These are phyloP conservation scores for Menura novaehollandiae DNA, from an alignment of 2,113 vertebrate species.

Conservation along the genomic window DNA sequence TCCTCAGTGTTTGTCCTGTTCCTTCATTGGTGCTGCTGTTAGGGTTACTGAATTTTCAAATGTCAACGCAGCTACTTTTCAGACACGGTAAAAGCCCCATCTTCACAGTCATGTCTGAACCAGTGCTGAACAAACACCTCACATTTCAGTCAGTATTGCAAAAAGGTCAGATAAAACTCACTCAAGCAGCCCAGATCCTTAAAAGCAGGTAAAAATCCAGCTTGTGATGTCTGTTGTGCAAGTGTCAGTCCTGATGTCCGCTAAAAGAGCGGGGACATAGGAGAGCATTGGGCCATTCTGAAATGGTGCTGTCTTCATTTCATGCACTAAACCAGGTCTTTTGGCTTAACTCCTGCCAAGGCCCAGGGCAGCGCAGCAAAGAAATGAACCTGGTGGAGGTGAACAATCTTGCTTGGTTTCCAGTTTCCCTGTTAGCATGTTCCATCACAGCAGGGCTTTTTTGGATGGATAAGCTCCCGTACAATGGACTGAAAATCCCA, in stretches of 20 bases:
- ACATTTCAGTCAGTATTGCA: neutral
- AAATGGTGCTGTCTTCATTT: neutral
- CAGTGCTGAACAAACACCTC: rapidly evolving
- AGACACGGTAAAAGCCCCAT: neutral
- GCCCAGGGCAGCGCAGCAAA: neutral
- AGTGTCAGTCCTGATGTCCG: neutral
- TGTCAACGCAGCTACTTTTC: neutral
- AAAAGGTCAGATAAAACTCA: neutral
- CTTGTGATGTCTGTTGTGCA: rapidly evolving
- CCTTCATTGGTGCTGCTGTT: rapidly evolving
- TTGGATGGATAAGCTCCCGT: neutral
- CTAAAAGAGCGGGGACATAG: rapidly evolving
- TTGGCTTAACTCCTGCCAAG: neutral
- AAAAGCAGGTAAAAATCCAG: neutral
- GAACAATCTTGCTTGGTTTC: neutral
- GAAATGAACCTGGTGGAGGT: neutral
- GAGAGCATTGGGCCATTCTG: neutral
- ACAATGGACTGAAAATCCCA: neutral
- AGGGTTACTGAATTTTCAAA: neutral
- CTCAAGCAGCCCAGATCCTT: neutral
- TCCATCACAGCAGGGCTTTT: neutral
- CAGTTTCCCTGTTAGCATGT: neutral
- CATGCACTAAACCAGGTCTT: neutral
- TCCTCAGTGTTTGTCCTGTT: neutral
- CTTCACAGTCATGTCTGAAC: neutral